Percentiles rank a stretch among this genome's conserved stretches.
These are phyloP conservation scores for Echinops telfairi DNA, from an alignment of 2,113 vertebrate genomes.

Conservation along the genomic window DNA sequence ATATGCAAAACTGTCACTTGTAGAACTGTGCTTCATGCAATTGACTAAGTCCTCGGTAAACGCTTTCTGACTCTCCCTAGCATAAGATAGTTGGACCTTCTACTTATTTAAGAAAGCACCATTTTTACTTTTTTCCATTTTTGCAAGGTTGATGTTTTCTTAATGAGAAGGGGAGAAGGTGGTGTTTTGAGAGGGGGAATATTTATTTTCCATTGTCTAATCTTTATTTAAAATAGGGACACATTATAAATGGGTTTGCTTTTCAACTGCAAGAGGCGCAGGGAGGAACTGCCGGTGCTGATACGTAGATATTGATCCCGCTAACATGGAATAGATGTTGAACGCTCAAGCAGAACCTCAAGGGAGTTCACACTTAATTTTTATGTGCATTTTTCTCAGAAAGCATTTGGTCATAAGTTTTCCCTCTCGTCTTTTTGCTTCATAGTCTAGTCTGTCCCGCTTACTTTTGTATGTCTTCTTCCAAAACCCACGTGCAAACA, in stretches of 20 bases:
- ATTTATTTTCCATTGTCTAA: background rate
- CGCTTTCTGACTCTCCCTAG: background rate
- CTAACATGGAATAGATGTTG: background rate
- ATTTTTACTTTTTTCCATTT: constrained; percentile 17
- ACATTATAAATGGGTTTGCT: background rate
- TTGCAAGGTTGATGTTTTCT: constrained; percentile 33
- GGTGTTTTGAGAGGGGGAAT: background rate
- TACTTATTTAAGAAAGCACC: background rate
- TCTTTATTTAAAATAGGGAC: background rate
- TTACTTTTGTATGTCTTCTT: background rate
- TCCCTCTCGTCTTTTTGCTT: background rate
- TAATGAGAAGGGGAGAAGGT: constrained; percentile 14
- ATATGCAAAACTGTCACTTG: background rate
- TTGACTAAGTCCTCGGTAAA: background rate
- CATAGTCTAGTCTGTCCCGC: background rate
- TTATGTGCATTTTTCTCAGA: background rate
- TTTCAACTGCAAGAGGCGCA: background rate
- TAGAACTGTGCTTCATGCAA: background rate
- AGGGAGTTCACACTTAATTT: background rate
- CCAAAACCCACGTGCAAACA: background rate
- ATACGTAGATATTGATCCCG: background rate
- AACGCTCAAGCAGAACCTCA: background rate
- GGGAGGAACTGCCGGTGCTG: background rate
- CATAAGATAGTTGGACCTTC: background rate
- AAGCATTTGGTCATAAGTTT: background rate